A percentile compares a stretch with the other conserved stretches of the same genome.
Evolutionary conservation across 2,888 invertebrate genomes (phyloP).

Genomic region (Volucella inflata): DNA sequence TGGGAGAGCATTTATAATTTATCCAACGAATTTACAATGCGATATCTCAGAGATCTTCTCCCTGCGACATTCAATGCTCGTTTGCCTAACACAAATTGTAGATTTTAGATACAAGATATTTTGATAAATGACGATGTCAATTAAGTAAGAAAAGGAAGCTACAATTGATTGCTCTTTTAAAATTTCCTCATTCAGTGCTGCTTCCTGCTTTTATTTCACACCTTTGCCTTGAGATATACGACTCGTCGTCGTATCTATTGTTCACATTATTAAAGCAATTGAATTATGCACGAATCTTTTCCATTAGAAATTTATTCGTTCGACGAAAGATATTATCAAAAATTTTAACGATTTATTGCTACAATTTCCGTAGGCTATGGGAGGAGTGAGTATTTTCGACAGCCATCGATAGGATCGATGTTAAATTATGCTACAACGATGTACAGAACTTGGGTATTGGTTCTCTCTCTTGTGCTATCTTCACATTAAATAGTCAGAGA

Average conservation of each 20-base stretch:
- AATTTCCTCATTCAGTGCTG: conserved; percentile 2
- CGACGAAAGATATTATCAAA: conserved; percentile 26
- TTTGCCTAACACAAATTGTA: conserved; percentile 49
- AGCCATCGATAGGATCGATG: background rate
- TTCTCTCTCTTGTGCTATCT: too few species aligned
- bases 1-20: conserved; percentile 41
- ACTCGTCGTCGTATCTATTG: conserved; percentile 10
- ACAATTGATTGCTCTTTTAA: conserved; percentile 31
- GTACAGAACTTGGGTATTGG: too few species aligned
- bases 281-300: conserved; percentile 57
- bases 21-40: conserved; percentile 45
- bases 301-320: conserved; percentile 4
- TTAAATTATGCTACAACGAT: too few species aligned
- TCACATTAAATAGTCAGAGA: too few species aligned
- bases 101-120: conserved; percentile 55
- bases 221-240: background rate
- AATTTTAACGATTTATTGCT: conserved; percentile 54
- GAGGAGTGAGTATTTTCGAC: conserved; percentile 37
- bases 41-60: conserved; percentile 13
- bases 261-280: conserved; percentile 38
- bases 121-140: conserved; percentile 68
- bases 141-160: conserved; percentile 36
- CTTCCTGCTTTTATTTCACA: background rate
- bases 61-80: conserved; percentile 33
- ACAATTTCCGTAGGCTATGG: conserved; percentile 36